Evolutionary conservation across 2,113 vertebrate genomes (phyloP), one percentile per base, ranked within the genome.

Genomic region (Silurus asotus): DNA sequence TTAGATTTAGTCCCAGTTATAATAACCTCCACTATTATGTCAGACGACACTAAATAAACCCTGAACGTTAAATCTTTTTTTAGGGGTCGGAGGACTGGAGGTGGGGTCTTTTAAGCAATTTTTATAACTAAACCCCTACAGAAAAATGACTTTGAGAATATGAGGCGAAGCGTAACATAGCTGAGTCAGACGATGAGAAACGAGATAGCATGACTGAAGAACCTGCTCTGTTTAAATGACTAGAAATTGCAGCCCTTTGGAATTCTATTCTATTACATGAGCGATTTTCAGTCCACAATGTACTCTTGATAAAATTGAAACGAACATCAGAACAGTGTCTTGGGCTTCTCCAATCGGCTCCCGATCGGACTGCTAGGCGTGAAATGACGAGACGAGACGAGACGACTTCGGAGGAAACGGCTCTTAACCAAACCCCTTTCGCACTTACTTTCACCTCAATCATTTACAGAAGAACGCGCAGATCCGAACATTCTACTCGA

Each of bases 321-420:
- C 4, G 81, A 67, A 69, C 15, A 82, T 82, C 5, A 69, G 6
- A 20, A 82, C 49, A 25, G 15, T 5, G 8, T 20, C 59, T 13
- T 0, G 23, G 64, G n/a, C 51, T 82, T 69, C 64, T 69, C n/a
- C 0, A 23, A 56, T 69, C 64, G 37, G 37, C 37, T 37, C 37
- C 37, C 37, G 37, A 37, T 37, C 37, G 37, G 37, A 37, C 37
- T 45, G 56, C 28, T 19, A 49, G 23, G 70, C 9, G 8, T 23
- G 70, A 74, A 51, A 23, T 80, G 82, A 90, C 51, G 90, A 87
- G 82, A 37, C 37, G 37, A 37, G 37, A 37, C 37, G 37, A 37
- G 37, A 37, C 37, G 37, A 81, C 88, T 91, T 92, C 90, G 45
- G 92, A 90, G 86, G 81, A 74, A 91, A 51, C 13, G 14, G 8